Evolutionary conservation across 2,888 invertebrate species (phyloP).

Genomic region (Hypercompe scribonia): DNA sequence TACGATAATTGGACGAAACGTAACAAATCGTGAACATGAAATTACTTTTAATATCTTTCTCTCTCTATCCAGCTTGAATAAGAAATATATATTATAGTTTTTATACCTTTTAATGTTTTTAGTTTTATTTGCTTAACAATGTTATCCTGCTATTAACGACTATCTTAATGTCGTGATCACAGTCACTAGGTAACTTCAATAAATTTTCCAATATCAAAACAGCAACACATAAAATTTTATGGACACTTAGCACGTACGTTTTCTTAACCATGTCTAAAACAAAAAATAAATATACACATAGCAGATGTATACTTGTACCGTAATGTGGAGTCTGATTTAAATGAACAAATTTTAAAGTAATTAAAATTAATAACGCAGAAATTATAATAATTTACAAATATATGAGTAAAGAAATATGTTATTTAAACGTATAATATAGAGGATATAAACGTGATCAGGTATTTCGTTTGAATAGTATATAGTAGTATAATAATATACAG

Average conservation of each 20-base stretch:
- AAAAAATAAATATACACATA: not conserved
- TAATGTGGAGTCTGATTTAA: no score
- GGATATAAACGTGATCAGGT: not conserved
- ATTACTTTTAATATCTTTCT: not conserved
- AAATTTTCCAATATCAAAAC: not conserved
- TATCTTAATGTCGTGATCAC: not conserved
- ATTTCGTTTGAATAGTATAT: not conserved
- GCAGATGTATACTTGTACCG: not conserved
- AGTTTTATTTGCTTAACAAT: not conserved
- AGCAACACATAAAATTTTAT: not conserved
- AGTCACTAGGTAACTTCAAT: not conserved
- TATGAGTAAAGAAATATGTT: no score
- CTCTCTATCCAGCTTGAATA: no score
- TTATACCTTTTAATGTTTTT: not conserved
- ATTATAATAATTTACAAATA: not conserved
- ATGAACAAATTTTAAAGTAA: no score
- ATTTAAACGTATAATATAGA: not conserved
- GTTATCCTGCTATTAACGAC: not conserved
- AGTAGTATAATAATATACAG: no score
- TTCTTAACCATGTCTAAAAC: not conserved
- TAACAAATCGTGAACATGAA: not conserved
- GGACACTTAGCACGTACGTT: not conserved
- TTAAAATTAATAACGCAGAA: not conserved
- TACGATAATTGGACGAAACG: not conserved
- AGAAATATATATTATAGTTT: not conserved